phyloP scores from a whole-genome alignment of 2,113 vertebrate species.

The Phodopus roborovskii region DNA sequence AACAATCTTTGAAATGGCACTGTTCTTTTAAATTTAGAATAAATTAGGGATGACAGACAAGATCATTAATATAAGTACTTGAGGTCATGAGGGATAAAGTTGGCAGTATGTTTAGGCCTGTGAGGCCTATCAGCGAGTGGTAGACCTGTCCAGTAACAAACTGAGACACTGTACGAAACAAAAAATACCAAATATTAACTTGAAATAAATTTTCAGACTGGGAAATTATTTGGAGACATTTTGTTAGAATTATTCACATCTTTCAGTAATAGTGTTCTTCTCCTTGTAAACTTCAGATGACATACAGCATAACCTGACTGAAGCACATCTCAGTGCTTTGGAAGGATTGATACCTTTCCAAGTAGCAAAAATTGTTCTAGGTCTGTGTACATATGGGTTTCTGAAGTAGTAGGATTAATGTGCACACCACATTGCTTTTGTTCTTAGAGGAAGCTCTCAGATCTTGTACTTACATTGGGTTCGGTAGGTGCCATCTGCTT shows the following conservation, averaged over 20 bases:
- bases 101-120: not conserved
- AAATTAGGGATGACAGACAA: not conserved
- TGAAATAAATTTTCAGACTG: not conserved
- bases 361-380: no score
- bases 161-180: not conserved
- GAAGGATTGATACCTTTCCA: no score
- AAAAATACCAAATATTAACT: not conserved
- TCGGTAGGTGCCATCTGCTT: no score
- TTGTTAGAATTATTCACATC: not conserved
- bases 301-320: no score
- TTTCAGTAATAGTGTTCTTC: no score
- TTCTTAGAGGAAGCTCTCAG: no score
- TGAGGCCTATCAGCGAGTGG: not conserved
- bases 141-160: not conserved
- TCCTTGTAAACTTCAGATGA: no score
- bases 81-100: not conserved
- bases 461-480: no score
- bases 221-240: not conserved
- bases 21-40: not conserved
- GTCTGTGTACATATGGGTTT: no score
- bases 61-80: not conserved
- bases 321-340: no score
- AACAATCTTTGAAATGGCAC: not conserved
- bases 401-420: no score
- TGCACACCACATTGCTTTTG: no score